Conservation (phyloP, 2,888 invertebrate species). For the Branchellion lobata region DNA sequence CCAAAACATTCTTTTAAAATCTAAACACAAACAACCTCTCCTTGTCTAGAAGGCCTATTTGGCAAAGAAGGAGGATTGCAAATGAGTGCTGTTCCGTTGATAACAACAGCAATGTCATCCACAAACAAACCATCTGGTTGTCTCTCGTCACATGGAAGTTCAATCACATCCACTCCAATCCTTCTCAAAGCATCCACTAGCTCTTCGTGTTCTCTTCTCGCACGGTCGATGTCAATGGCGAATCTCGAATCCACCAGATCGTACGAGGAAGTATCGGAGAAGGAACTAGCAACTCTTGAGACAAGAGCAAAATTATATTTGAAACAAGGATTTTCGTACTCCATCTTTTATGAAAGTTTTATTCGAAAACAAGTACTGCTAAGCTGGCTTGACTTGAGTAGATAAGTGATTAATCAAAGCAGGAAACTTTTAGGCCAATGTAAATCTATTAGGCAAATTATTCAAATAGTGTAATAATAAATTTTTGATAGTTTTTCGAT, state of each 20-base stretch:
- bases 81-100: constrained; percentile 88
- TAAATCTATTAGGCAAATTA: too few species aligned
- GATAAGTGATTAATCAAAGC: background rate
- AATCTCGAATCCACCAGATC: constrained; percentile 46
- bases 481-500: too few species aligned
- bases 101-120: constrained; percentile 85
- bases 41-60: constrained; percentile 71
- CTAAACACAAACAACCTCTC: constrained; percentile 68
- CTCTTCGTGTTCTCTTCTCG: constrained; percentile 82
- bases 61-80: constrained; percentile 54
- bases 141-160: constrained; percentile 81
- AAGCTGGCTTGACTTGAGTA: background rate
- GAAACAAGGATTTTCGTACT: constrained; percentile 49
- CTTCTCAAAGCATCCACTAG: constrained; percentile 74
- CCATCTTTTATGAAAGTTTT: constrained; percentile 6
- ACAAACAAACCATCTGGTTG: constrained; percentile 82
- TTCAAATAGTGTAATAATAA: too few species aligned
- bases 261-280: constrained; percentile 51
- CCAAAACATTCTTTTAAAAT: background rate
- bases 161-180: constrained; percentile 79
- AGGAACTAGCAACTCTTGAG: constrained; percentile 53
- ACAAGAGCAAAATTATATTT: constrained; percentile 54
- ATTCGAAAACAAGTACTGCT: too few species aligned
- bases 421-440: constrained; percentile 24
- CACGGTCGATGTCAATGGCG: constrained; percentile 70